Base-by-base conservation (phyloP, 2,797 vertebrate genomes). In the Toxotes lorentzi region DNA sequence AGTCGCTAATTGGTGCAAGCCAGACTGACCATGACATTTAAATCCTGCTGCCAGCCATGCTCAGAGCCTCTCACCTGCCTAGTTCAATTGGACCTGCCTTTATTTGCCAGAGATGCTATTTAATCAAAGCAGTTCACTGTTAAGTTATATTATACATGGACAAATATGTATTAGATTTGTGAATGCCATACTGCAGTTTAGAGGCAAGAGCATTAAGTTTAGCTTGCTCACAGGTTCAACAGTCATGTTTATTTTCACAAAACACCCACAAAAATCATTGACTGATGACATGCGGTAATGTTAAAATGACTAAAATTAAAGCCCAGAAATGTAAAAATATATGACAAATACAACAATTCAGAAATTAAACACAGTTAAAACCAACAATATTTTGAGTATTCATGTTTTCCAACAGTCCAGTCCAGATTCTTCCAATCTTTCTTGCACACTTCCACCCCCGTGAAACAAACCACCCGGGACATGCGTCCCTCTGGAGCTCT, bases 381-480 rank as follows among this genome's bases (percentile, higher is more conserved):
- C 16, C 47, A 12, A 23, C 17, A 40, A 47, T 24, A 43, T 58
- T 53, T 59, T 13, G 59, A 13, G 11, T 10, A 9, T 35, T 47
- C 11, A 45, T 40, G 21, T 38, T 70, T 30, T 24, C 30, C 12
- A 38, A 4, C 23, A 34, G 62, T 45, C 30, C 32, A 32, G 43
- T 32, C 5, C n/a, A 23, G 12, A 32, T 23, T 57, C 27, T 43
- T 71, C 32, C 32, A 63, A 8, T 58, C 21, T 13, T 38, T 16
- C 43, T 58, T 16, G 30, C 27, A 32, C 27, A 50, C 19, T n/a
- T 57, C 41, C 21, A 16, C 9, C 57, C 19, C 0, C 1, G 0
- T 40, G 24, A 43, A 19, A 75, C n/a, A 70, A 73, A 67, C 59
- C 65, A 58, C 14, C 19, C 34, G 65, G 23, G 73, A 70, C 50